Base-by-base conservation (phyloP, 2,113 vertebrate genomes). In the Tringa solitaria region DNA sequence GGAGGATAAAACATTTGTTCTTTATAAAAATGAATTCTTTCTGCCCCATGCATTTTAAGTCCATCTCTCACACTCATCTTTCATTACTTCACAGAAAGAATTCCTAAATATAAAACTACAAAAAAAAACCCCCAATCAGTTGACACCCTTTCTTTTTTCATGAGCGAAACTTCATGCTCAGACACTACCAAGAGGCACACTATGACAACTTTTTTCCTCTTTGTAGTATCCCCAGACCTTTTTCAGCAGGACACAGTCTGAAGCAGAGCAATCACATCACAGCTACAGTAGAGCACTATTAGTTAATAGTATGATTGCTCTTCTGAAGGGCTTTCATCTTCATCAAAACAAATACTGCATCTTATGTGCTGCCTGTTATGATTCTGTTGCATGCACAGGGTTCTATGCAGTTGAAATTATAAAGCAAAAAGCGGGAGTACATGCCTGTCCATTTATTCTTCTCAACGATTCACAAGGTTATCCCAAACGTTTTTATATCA, bases 401-500 rank as follows among this genome's bases (percentile, higher is more conserved):
- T 22, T 86, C 69, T 73, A 7, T 76, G 53, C 76, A 94, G 76
- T 37, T 96, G 93, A 93, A 93, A 94, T 95, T 78, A 94, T 41
- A 95, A 95, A 97, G 85, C 76, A 95, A 84, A 96, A 70, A 79
- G 24, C 50, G 89, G 69, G 73, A 93, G 96, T 15, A 63, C 13
- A 69, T 48, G 46, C 28, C 37, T 24, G 9, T 26, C 83, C 41
- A 45, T 90, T 87, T 77, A 65, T 56, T 96, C 48, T 94, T 46
- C 96, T 95, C 89, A 87, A 73, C 35, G 90, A 93, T 97, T 93
- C 94, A 95, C 64, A 90, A 96, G 57, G 87, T 96, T 93, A 96
- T 95, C 83, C 91, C 92, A 94, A 97, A 97, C 68, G 67, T 75
- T 97, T 97, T 95, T 94, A 93, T 93, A 84, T 87, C 90, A 84